Evolutionary conservation across 2,113 vertebrate genomes (phyloP), one percentile per base, ranked within the genome.

Genomic region (Toxostoma redivivum): DNA sequence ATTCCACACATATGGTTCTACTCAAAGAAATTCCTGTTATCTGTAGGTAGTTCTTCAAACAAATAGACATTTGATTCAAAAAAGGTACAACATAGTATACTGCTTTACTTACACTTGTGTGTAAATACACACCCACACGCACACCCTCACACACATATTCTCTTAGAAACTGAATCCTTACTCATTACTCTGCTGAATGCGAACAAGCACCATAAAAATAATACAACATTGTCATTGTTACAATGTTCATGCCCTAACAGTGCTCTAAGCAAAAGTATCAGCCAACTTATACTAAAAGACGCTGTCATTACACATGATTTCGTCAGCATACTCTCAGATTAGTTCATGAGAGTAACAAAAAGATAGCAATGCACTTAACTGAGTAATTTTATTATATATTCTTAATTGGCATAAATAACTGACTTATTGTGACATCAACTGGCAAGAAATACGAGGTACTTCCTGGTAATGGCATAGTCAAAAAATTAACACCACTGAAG

Each of bases 121-220:
- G 16, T 33, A 86, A 58, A 67, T 24, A 69, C 0, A 51, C 2
- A 51, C 18, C 5, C 33, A 13, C 5, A 11, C 45, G 47, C 33
- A 45, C 20, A 21, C 7, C 33, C 27, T 8, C 42, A 58, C 28
- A 37, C n/a, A 57, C 16, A 42, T 1, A 24, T 8, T 35, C 4
- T 17, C 1, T 48, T 56, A 64, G 35, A 91, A 44, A 94, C 2
- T 44, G 30, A 31, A 83, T 62, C 33, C 79, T 95, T 81, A 80
- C 51, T 71, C 31, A 51, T n/a, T 81, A 54, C 4, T 53, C 31
- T 67, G 35, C 44, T 82, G 48, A 88, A 91, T 3, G 10, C 20
- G 70, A 74, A 71, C 7, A 90, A 35, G 45, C 22, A 73, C 21
- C 54, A 88, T n/a, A 65, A 74, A 96, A 88, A 88, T 65, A 81